A percentile compares a stretch with the other conserved stretches of the same genome.
These are phyloP conservation scores for Hypercompe scribonia DNA, from an alignment of 2,888 invertebrate species.

Conservation along the genomic window DNA sequence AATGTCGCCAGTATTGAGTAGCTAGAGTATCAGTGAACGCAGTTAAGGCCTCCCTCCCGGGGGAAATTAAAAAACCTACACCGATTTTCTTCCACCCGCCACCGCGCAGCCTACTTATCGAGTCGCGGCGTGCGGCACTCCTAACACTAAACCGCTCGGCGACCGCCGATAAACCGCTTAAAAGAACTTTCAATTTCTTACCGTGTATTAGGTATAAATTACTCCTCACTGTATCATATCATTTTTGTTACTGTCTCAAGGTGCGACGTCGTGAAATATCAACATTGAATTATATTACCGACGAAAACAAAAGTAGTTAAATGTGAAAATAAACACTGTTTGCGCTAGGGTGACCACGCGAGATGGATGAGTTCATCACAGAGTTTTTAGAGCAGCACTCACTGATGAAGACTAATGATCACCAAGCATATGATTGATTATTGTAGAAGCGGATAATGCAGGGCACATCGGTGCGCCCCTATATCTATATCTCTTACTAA, in stretches of 20 bases:
- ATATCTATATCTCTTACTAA: not conserved
- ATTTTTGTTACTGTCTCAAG: not conserved
- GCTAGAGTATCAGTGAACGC: conserved; percentile 28
- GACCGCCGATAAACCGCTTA: conserved; percentile 17
- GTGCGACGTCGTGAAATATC: not conserved
- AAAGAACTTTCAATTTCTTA: conserved; percentile 33
- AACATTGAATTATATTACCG: not conserved
- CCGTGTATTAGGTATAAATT: conserved; percentile 28
- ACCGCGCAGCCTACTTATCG: not conserved
- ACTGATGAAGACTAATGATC: conserved; percentile 49
- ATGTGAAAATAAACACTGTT: not conserved
- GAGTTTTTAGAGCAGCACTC: conserved; percentile 24
- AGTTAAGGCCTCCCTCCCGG: conserved; percentile 54
- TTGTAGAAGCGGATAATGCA: not conserved
- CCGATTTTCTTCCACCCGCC: conserved; percentile 35
- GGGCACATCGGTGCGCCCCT: not conserved
- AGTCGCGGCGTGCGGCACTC: not conserved
- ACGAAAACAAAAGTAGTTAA: not conserved
- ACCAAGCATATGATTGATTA: conserved; percentile 41
- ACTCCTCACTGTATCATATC: not conserved
- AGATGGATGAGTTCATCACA: conserved; percentile 37
- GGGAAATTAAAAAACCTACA: conserved; percentile 62
- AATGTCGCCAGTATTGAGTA: conserved; percentile 49
- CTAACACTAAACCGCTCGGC: conserved; percentile 16
- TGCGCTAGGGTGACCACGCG: not conserved